These are phyloP conservation scores for Notolabrus celidotus DNA, from an alignment of 2,797 vertebrate genomes.

Conservation along the genomic window DNA sequence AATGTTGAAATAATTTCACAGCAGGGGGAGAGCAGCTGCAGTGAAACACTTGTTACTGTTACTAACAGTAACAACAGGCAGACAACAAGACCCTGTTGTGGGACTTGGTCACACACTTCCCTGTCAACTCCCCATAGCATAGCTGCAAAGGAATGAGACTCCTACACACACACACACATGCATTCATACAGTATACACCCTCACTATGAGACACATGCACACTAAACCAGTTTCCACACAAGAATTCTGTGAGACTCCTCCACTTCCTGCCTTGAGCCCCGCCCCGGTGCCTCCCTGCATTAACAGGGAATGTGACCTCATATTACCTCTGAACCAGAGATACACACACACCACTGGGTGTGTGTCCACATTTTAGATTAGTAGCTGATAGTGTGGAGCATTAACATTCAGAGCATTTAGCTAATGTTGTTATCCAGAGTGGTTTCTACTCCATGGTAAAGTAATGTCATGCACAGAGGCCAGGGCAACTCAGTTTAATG, in stretches of 20 bases:
- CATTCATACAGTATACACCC: slow-evolving; percentile 21
- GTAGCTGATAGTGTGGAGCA: slow-evolving; percentile 15
- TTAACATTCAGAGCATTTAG: slow-evolving; percentile 22
- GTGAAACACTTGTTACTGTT: slow-evolving; percentile 64
- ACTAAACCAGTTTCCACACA: slow-evolving; percentile 50
- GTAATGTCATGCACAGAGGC: neutral
- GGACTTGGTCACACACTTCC: slow-evolving; percentile 22
- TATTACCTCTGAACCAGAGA: slow-evolving; percentile 65
- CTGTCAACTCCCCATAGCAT: slow-evolving; percentile 15
- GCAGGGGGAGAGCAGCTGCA: slow-evolving; percentile 61
- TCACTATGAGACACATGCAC: slow-evolving; percentile 16
- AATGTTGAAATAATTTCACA: slow-evolving; percentile 44
- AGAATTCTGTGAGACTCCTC: slow-evolving; percentile 66
- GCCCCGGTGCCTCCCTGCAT: slow-evolving; percentile 68
- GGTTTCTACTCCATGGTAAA: slow-evolving; percentile 9
- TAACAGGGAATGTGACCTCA: slow-evolving; percentile 80
- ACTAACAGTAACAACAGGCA: slow-evolving; percentile 32
- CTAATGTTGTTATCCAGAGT: slow-evolving; percentile 2
- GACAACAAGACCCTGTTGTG: slow-evolving; percentile 23
- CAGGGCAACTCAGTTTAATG: slow-evolving; percentile 2
- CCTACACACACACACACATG: slow-evolving; percentile 14
- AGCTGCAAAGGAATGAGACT: slow-evolving; percentile 41
- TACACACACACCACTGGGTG: slow-evolving; percentile 36
- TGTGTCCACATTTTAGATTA: slow-evolving; percentile 24
- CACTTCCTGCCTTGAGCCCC: slow-evolving; percentile 77